Conservation (phyloP, 2,113 vertebrate genomes). For the Anoplopoma fimbria region DNA sequence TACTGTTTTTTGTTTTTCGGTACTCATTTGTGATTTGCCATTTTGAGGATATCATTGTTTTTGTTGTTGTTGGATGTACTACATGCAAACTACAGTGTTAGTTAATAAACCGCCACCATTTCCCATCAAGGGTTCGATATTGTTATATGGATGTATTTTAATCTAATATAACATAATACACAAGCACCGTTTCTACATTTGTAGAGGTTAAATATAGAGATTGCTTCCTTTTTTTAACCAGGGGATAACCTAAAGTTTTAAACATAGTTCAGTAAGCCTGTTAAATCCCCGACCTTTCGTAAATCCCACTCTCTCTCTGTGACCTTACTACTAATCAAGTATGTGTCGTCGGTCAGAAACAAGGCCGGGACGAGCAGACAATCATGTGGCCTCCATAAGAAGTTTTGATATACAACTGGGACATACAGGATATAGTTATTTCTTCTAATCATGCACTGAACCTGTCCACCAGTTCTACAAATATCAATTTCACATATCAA, state of each 20-base stretch:
- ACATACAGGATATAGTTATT: not conserved
- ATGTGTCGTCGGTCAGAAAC: not conserved
- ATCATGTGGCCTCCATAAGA: not conserved
- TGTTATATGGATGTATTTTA: no score
- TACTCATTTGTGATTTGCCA: slow-evolving; percentile 17
- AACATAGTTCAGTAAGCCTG: slow-evolving; percentile 72
- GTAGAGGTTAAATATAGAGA: slow-evolving; percentile 47
- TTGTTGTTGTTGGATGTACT: no score
- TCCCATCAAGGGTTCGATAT: rapidly evolving
- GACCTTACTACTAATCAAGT: slow-evolving; percentile 22
- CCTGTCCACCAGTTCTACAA: not conserved
- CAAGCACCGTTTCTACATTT: slow-evolving; percentile 10
- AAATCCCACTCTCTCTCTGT: not conserved
- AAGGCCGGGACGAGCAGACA: slow-evolving; percentile 2
- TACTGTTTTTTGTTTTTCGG: slow-evolving; percentile 25
- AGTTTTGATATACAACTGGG: not conserved
- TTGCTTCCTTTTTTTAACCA: slow-evolving; percentile 50
- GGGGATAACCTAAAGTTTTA: slow-evolving; percentile 57
- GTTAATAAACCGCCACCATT: not conserved
- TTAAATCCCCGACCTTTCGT: slow-evolving; percentile 67
- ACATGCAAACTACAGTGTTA: not conserved
- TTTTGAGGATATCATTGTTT: slow-evolving; percentile 33
- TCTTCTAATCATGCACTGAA: not conserved
- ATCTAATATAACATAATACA: no score
- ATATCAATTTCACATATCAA: not conserved